Evolutionary conservation across 2,888 invertebrate genomes (phyloP), one percentile per base, ranked within the genome.

Genomic region (Drosophila recens): DNA sequence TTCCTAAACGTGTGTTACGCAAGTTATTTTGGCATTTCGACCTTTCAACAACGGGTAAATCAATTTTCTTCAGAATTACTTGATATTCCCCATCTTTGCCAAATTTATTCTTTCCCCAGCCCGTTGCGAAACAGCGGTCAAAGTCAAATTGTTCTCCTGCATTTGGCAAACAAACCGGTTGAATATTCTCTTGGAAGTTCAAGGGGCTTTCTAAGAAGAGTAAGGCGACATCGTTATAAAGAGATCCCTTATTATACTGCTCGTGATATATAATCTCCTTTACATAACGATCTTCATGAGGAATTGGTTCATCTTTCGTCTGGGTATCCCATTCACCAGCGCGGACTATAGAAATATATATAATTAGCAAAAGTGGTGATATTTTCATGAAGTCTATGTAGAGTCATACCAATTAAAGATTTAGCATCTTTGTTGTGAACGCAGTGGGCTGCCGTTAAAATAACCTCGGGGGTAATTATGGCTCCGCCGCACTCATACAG

Each of bases 241-340:
- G 93, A 10, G 95, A 95, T 2, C 95, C 87, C 53, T 94, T 93
- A 82, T 95, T 94, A 80, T 94, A 96, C 43, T 94, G 92, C 33
- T 95, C 94, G 83, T 97, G 96, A 0, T 94, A 90, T 0, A 94
- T 90, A 0, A 95, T 92, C 8, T 93, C 93, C 0, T 90, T 89
- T 0, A 96, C 96, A 5, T 93, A 93, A 4, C 96, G 93, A 88
- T 97, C 96, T 86, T 96, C 96, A 90, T 96, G 95, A 0, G 95
- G 94, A 67, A 94, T 94, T 0, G 95, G 93, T 89, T 97, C 97
- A 51, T 94, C 94, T 40, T 94, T 95, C 0, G 95, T 95, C 90
- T 96, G 96, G 0, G 96, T 96, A 91, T 97, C 97, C 97, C 97
- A 97, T 92, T 97, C 97, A 0, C 97, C 97, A 0, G 96, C 95